Conservation (phyloP, 2,888 invertebrate species). For the Apantesis nais region DNA sequence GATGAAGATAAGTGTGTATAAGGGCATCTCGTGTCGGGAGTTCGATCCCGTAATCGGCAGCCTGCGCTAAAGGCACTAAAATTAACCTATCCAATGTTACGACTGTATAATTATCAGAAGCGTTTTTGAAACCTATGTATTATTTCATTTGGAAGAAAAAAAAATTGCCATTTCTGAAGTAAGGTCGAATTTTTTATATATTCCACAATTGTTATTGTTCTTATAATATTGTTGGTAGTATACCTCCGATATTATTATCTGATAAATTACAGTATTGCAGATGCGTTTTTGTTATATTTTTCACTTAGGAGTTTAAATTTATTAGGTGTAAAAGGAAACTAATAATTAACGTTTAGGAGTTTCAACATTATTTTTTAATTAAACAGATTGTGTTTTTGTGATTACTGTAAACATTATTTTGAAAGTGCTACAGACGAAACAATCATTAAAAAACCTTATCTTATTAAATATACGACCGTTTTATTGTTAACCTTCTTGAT, state of each 20-base stretch:
- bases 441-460: constrained; percentile 81
- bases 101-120: constrained; percentile 52
- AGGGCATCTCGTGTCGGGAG: constrained; percentile 15
- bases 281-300: constrained; percentile 73
- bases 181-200: constrained; percentile 70
- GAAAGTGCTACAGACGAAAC: constrained; percentile 79
- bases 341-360: constrained; percentile 68
- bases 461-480: constrained; percentile 64
- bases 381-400: constrained; percentile 69
- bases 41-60: constrained; percentile 16
- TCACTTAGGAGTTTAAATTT: constrained; percentile 70
- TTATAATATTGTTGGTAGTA: constrained; percentile 61
- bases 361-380: constrained; percentile 64
- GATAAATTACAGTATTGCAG: constrained; percentile 67
- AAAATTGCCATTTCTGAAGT: constrained; percentile 64
- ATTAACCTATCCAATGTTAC: constrained; percentile 52
- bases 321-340: constrained; percentile 66
- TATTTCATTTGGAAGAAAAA: constrained; percentile 55
- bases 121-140: constrained; percentile 58
- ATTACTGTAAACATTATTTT: constrained; percentile 79
- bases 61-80: constrained; percentile 53
- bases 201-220: constrained; percentile 75
- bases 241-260: constrained; percentile 65
- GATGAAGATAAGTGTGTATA: constrained; percentile 59
- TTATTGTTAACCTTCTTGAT: constrained; percentile 44